Conservation (phyloP, 2,888 invertebrate species). For the Ichneumoninae sp. region DNA sequence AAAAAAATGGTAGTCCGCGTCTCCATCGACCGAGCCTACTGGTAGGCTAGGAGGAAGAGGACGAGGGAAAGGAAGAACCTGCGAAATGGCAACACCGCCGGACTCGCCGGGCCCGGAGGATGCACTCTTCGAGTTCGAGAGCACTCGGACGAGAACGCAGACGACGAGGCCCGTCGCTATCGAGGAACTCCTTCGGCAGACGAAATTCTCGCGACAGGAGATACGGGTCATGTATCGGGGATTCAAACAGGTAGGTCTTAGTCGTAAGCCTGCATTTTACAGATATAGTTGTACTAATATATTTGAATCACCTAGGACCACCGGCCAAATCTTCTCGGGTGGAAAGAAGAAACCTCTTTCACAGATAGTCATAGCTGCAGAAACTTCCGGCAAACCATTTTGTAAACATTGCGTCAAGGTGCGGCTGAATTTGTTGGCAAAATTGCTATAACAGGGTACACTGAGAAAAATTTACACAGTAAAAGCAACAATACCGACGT, state of each 20-base stretch:
- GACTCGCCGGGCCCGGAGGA: constrained; percentile 93
- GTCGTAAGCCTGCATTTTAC: neutral
- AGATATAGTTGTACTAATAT: neutral
- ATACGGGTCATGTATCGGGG: constrained; percentile 98
- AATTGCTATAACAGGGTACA: too few relatives aligned
- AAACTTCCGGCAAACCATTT: too few relatives aligned
- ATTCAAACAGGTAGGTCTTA: constrained; percentile 93
- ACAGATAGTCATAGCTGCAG: too few relatives aligned
- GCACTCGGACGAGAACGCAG: constrained; percentile 88
- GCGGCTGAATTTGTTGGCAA: too few relatives aligned
- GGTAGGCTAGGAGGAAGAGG: neutral
- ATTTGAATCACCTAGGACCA: neutral
- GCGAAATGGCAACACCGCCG: constrained; percentile 92
- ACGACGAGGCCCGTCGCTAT: constrained; percentile 94
- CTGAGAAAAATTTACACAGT: too few relatives aligned
- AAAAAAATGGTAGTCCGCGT: constrained; percentile 24
- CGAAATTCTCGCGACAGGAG: constrained; percentile 97
- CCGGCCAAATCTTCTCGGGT: neutral
- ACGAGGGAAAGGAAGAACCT: neutral
- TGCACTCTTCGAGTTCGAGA: constrained; percentile 94
- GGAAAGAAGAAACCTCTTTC: neutral
- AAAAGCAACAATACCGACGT: too few relatives aligned
- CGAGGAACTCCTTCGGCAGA: constrained; percentile 96
- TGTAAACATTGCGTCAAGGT: too few relatives aligned
- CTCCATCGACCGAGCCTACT: neutral